These are phyloP conservation scores for Diploptera punctata DNA, from an alignment of 2,888 invertebrate genomes.

Conservation along the genomic window DNA sequence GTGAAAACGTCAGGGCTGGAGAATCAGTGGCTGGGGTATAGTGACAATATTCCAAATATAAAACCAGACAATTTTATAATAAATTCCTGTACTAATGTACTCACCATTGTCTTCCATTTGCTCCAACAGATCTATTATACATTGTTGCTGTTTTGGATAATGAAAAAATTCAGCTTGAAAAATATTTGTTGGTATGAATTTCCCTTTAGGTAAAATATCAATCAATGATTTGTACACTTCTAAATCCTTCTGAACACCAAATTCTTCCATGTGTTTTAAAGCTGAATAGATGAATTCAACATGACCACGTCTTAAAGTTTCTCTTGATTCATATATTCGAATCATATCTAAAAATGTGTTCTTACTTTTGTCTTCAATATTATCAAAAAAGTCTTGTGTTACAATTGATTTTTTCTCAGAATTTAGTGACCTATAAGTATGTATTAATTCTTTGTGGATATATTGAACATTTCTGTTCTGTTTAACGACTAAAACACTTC, in stretches of 20 bases:
- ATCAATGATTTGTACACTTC: slow-evolving; percentile 86
- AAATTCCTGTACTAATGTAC: slow-evolving; percentile 28
- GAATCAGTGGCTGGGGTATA: no score
- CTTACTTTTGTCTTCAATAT: slow-evolving; percentile 65
- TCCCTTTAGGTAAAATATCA: slow-evolving; percentile 88
- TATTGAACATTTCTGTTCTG: not conserved
- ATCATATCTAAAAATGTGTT: slow-evolving; percentile 75
- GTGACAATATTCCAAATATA: no score
- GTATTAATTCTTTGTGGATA: not conserved
- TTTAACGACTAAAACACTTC: not conserved
- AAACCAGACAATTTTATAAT: no score
- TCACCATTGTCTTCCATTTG: slow-evolving; percentile 94
- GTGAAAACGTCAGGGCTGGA: no score
- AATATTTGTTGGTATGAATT: slow-evolving; percentile 80
- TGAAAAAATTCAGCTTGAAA: slow-evolving; percentile 92
- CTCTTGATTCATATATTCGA: slow-evolving; percentile 73
- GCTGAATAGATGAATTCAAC: slow-evolving; percentile 95
- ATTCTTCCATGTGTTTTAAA: slow-evolving; percentile 85
- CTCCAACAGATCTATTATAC: slow-evolving; percentile 86
- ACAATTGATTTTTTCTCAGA: not conserved
- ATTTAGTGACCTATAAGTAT: not conserved
- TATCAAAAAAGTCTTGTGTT: slow-evolving; percentile 47
- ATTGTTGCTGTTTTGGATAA: slow-evolving; percentile 95
- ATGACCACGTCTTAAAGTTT: slow-evolving; percentile 79
- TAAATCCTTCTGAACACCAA: slow-evolving; percentile 85